These are phyloP conservation scores for Agrochola lota DNA, from an alignment of 2,888 invertebrate species.

Conservation along the genomic window DNA sequence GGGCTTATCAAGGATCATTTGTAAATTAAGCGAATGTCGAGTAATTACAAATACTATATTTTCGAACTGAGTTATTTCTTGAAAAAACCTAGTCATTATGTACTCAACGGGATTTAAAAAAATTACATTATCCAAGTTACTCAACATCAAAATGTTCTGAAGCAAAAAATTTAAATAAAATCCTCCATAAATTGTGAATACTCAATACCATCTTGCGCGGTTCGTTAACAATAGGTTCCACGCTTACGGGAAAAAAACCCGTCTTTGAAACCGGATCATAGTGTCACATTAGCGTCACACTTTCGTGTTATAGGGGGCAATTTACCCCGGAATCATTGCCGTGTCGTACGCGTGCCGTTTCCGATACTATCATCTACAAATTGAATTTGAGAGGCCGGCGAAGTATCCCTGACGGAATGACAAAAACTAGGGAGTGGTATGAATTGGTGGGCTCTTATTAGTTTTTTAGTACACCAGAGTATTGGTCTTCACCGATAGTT, in stretches of 20 bases:
- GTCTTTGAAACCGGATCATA: conserved; percentile 41
- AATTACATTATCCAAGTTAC: background rate
- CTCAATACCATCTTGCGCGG: conserved; percentile 21
- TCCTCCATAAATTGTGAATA: conserved; percentile 5
- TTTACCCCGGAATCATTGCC: conserved; percentile 35
- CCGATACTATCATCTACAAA: conserved; percentile 66
- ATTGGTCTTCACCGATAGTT: too few relatives aligned
- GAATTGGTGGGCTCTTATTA: background rate
- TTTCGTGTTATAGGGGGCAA: conserved; percentile 56
- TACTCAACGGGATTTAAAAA: too few relatives aligned
- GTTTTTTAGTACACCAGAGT: background rate
- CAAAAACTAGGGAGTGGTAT: conserved; percentile 51
- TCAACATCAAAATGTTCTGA: conserved; percentile 1
- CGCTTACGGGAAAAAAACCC: conserved; percentile 34
- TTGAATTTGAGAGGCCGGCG: conserved; percentile 65
- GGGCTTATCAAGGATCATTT: background rate
- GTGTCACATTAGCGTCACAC: conserved; percentile 41
- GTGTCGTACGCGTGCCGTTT: conserved; percentile 31
- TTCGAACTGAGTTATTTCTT: background rate
- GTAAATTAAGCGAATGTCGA: background rate
- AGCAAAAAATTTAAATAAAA: conserved; percentile 22
- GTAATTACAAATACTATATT: background rate
- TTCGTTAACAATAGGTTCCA: conserved; percentile 39
- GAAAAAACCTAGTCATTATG: background rate
- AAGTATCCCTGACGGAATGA: conserved; percentile 58